Evolutionary conservation across 2,888 invertebrate species (phyloP).

Genomic region (Creontiades dilutus): DNA sequence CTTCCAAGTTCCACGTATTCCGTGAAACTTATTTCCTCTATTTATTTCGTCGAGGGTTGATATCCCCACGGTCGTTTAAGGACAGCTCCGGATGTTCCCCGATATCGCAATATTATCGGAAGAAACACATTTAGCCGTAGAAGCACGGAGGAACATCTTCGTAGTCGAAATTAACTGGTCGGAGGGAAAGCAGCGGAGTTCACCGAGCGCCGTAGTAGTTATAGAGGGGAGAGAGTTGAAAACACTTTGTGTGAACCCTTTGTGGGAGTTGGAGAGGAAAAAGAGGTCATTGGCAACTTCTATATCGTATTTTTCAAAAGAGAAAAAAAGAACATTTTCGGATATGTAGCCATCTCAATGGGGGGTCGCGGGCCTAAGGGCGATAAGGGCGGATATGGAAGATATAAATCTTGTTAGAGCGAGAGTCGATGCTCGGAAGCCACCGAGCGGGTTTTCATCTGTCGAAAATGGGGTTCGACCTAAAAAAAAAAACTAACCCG

Average conservation of each 20-base stretch:
- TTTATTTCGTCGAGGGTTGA: no score
- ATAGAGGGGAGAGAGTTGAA: not conserved
- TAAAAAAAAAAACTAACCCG: not conserved
- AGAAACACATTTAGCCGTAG: not conserved
- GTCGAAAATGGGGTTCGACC: not conserved
- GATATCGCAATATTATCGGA: conserved; percentile 14
- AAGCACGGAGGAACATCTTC: not conserved
- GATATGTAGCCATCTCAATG: conserved; percentile 51
- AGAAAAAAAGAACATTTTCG: not conserved
- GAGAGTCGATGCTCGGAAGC: conserved; percentile 27
- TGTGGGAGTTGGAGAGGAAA: not conserved
- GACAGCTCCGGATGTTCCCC: not conserved
- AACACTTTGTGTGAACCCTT: not conserved
- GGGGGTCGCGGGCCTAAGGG: conserved; percentile 12
- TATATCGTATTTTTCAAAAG: not conserved
- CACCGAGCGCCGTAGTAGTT: not conserved
- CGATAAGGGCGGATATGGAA: conserved; percentile 49
- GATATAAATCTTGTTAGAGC: conserved; percentile 56
- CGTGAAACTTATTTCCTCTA: no score
- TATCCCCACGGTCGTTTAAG: not conserved
- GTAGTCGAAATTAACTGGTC: not conserved
- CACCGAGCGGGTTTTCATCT: conserved; percentile 46
- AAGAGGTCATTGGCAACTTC: not conserved
- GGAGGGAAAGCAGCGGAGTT: not conserved
- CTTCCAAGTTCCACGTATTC: no score